These are phyloP conservation scores for Epiblema foenella DNA, from an alignment of 2,888 invertebrate species.

Conservation along the genomic window DNA sequence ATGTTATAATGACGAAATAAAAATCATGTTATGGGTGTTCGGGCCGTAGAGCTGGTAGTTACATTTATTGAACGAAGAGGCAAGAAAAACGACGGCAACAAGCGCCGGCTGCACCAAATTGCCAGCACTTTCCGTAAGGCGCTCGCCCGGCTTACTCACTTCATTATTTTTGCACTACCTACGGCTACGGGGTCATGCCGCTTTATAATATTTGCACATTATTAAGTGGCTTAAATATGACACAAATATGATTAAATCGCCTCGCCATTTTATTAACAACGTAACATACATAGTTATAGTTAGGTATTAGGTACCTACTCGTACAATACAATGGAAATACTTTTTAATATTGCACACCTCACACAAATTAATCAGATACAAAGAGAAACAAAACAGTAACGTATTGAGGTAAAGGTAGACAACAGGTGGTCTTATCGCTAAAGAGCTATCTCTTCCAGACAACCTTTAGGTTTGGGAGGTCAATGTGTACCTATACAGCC, in stretches of 20 bases:
- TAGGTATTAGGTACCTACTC: not conserved
- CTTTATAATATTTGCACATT: conserved; percentile 35
- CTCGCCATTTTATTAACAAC: not conserved
- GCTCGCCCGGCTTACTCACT: conserved; percentile 43
- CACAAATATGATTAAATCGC: not conserved
- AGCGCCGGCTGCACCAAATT: conserved; percentile 77
- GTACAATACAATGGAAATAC: too few relatives aligned
- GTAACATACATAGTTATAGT: too few relatives aligned
- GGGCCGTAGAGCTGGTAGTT: conserved; percentile 56
- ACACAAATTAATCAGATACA: too few relatives aligned
- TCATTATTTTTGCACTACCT: conserved; percentile 46
- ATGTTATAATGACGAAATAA: conserved; percentile 57
- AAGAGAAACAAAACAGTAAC: too few relatives aligned
- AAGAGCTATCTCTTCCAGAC: too few relatives aligned
- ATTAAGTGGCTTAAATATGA: conserved; percentile 39
- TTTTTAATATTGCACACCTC: too few relatives aligned
- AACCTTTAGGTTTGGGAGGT: too few relatives aligned
- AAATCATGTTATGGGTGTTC: conserved; percentile 68
- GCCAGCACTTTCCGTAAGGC: conserved; percentile 63
- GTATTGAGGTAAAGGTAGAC: too few relatives aligned
- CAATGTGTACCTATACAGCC: too few relatives aligned
- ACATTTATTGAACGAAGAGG: conserved; percentile 78
- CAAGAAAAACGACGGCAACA: conserved; percentile 77
- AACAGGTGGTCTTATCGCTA: too few relatives aligned
- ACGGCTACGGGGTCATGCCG: conserved; percentile 26